A percentile compares a stretch with the other conserved stretches of the same genome.
These are phyloP conservation scores for Chydorus sphaericus DNA, from an alignment of 2,888 invertebrate genomes.

Conservation along the genomic window DNA sequence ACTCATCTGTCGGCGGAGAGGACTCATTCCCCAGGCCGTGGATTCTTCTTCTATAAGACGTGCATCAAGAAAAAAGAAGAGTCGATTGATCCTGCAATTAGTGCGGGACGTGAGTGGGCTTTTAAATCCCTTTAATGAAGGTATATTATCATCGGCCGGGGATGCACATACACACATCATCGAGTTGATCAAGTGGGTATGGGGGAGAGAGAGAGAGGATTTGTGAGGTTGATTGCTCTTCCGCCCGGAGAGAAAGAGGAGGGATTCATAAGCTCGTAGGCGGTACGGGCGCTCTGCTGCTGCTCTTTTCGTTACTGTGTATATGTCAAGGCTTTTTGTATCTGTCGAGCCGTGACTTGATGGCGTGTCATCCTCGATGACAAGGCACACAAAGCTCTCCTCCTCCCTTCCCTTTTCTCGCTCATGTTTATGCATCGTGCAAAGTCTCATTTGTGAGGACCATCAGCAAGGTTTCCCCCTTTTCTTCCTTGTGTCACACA, in stretches of 20 bases:
- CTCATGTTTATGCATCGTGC: conserved; percentile 13
- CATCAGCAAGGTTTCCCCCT: not conserved
- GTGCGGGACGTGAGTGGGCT: not conserved
- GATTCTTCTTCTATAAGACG: not conserved
- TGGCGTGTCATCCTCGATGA: conserved; percentile 6
- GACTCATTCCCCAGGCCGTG: not conserved
- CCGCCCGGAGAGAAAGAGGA: not conserved
- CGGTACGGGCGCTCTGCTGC: not conserved
- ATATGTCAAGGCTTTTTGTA: not conserved
- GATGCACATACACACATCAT: conserved; percentile 4
- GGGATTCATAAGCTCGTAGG: not conserved
- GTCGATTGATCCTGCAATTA: not conserved
- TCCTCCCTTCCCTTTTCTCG: not conserved
- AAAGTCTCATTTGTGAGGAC: not conserved
- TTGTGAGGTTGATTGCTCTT: not conserved
- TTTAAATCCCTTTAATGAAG: conserved; percentile 7
- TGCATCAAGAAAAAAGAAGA: not conserved
- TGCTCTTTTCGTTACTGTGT: not conserved
- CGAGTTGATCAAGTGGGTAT: not conserved
- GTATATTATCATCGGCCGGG: too few species aligned
- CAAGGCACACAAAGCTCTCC: not conserved
- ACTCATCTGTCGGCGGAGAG: not conserved
- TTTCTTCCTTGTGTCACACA: too few species aligned
- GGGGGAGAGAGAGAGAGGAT: not conserved
- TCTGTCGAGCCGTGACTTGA: conserved; percentile 8